Percentiles rank a stretch among this genome's conserved stretches.
phyloP scores from a whole-genome alignment of 1,140 invertebrate species.

The Polypedilum vanderplanki region DNA sequence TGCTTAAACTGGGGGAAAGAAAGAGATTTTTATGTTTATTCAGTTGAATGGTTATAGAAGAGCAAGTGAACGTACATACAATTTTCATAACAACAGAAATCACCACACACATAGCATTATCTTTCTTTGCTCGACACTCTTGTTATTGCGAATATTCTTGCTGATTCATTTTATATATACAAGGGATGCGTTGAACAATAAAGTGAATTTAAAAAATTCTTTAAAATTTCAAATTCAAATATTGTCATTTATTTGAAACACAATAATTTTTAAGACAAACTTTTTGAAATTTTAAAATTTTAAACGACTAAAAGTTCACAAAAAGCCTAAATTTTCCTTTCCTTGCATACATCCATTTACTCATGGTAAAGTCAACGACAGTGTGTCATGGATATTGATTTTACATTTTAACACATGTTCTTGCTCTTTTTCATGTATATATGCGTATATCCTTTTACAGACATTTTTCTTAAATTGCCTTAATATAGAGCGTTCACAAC shows the following conservation, averaged over 20 bases:
- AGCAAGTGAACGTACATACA: neutral
- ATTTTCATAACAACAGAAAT: neutral
- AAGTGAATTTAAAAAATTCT: no score
- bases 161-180: neutral
- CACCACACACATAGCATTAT: neutral
- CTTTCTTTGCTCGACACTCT: neutral
- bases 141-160: neutral
- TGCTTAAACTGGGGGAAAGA: neutral
- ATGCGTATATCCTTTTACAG: neutral
- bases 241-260: no score
- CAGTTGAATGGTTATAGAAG: neutral
- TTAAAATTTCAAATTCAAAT: no score
- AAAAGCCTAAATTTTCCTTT: no score
- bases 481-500: neutral
- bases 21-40: slow-evolving; percentile 13
- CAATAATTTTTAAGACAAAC: no score
- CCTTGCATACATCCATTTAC: neutral
- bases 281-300: no score
- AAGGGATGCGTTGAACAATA: no score
- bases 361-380: no score
- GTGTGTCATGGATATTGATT: slow-evolving; percentile 24
- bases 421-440: neutral
- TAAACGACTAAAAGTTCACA: no score
- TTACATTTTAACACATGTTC: slow-evolving; percentile 29
- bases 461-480: neutral